Percentiles rank a stretch among this genome's conserved stretches.
Conservation (phyloP, 2,888 invertebrate genomes). For the Anthoptus insignis region DNA sequence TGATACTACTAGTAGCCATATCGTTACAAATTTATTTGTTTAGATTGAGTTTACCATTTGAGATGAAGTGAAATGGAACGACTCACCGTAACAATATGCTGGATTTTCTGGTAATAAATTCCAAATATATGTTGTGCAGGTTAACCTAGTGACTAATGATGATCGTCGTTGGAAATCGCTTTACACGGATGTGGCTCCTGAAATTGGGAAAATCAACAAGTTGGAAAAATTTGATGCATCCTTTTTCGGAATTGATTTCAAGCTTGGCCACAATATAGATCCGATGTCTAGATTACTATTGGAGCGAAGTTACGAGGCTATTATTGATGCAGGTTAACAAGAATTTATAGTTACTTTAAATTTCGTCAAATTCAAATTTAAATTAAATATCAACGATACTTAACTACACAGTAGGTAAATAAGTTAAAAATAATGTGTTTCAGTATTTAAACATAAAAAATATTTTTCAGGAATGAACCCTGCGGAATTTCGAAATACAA, state of each 20-base stretch:
- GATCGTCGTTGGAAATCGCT: conserved; percentile 89
- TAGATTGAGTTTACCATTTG: no score
- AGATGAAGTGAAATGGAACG: no score
- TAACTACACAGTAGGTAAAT: no score
- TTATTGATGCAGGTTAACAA: conserved; percentile 89
- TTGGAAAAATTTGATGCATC: conserved; percentile 90
- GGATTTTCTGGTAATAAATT: no score
- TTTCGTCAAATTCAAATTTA: no score
- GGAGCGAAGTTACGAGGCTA: conserved; percentile 90
- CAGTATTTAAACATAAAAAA: no score
- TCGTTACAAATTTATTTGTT: no score
- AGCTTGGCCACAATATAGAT: conserved; percentile 89
- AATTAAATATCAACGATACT: no score
- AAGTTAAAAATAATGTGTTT: conserved; percentile 7
- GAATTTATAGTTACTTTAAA: no score
- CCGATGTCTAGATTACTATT: conserved; percentile 90
- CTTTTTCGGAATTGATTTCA: conserved; percentile 89
- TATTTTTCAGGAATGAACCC: conserved; percentile 57
- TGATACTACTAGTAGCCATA: no score
- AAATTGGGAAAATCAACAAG: conserved; percentile 88
- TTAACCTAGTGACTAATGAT: conserved; percentile 92
- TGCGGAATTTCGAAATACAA: conserved; percentile 51
- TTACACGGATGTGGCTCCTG: conserved; percentile 88
- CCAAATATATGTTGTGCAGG: conserved; percentile 62
- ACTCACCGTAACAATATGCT: no score